These are phyloP conservation scores for Trachurus trachurus DNA, from an alignment of 2,797 vertebrate species.

Conservation along the genomic window DNA sequence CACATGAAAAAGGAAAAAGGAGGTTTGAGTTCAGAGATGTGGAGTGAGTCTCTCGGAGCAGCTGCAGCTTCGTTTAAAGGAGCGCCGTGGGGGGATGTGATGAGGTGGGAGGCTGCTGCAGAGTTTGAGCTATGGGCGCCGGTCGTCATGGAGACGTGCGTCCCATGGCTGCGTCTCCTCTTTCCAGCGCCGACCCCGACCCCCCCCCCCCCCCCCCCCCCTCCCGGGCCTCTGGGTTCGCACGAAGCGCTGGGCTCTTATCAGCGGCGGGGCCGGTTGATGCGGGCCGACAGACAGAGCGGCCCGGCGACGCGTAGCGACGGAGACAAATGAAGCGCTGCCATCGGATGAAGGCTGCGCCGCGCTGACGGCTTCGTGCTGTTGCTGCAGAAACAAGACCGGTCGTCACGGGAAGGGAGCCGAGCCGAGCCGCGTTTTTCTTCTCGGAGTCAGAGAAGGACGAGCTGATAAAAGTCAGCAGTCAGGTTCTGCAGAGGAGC, in stretches of 20 bases:
- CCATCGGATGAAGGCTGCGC: slow-evolving; percentile 22
- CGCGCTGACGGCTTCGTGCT: slow-evolving; percentile 49
- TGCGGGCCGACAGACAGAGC: slow-evolving; percentile 54
- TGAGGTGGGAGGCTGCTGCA: slow-evolving; percentile 42
- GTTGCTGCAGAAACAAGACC: slow-evolving; percentile 54
- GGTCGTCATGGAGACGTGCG: slow-evolving; percentile 47
- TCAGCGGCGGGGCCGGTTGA: slow-evolving; percentile 44
- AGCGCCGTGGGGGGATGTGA: slow-evolving; percentile 44
- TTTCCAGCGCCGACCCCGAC: slow-evolving; percentile 66
- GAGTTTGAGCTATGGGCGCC: slow-evolving; percentile 62
- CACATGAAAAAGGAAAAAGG: background rate
- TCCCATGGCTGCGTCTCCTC: slow-evolving; percentile 56
- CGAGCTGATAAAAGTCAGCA: slow-evolving; percentile 16
- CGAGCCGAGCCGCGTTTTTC: slow-evolving; percentile 21
- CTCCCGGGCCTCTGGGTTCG: slow-evolving; percentile 49
- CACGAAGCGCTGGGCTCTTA: slow-evolving; percentile 55
- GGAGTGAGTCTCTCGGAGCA: slow-evolving; percentile 24
- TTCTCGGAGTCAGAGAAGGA: slow-evolving; percentile 21
- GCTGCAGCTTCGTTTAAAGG: slow-evolving; percentile 41
- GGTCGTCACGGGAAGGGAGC: slow-evolving; percentile 57
- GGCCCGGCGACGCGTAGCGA: slow-evolving; percentile 57
- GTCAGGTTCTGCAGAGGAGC: background rate
- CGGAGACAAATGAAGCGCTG: slow-evolving; percentile 68
- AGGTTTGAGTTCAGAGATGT: background rate
- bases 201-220: too few species aligned